Conservation (phyloP, 1,140 invertebrate species). For the Bacillus rossius region DNA sequence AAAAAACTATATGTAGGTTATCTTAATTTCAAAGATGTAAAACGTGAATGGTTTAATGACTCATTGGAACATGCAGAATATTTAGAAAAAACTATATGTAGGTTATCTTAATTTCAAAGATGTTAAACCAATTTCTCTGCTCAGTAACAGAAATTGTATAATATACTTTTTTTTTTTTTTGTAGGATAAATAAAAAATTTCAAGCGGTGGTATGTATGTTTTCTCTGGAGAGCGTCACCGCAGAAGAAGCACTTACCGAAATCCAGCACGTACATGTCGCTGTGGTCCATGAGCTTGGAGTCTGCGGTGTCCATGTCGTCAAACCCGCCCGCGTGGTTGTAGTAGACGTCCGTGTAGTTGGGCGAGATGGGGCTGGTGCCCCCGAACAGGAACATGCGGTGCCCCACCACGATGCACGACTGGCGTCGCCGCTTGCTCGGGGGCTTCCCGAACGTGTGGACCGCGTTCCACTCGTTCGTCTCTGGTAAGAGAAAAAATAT, state of each 20-base stretch:
- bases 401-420: slow-evolving; percentile 64
- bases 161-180: too few relatives aligned
- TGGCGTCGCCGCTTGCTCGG: slow-evolving; percentile 70
- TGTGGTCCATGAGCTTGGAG: slow-evolving; percentile 60
- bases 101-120: too few relatives aligned
- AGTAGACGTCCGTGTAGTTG: slow-evolving; percentile 54
- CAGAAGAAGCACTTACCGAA: slow-evolving; percentile 52
- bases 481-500: slow-evolving; percentile 39
- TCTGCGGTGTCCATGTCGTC: slow-evolving; percentile 28
- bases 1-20: too few relatives aligned
- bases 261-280: slow-evolving; percentile 71
- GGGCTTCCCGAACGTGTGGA: slow-evolving; percentile 51
- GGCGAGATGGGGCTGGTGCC: slow-evolving; percentile 59
- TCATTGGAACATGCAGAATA: too few relatives aligned
- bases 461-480: slow-evolving; percentile 53
- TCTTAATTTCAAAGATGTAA: too few relatives aligned
- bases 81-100: too few relatives aligned
- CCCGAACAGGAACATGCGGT: slow-evolving; percentile 75
- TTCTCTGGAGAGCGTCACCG: too few relatives aligned
- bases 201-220: too few relatives aligned
- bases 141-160: too few relatives aligned
- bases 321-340: slow-evolving; percentile 65
- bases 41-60: too few relatives aligned
- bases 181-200: too few relatives aligned
- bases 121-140: too few relatives aligned